A percentile compares a stretch with the other conserved stretches of the same genome.
Evolutionary conservation across 2,797 vertebrate genomes (phyloP).

Genomic region (Neostethus bicornis): DNA sequence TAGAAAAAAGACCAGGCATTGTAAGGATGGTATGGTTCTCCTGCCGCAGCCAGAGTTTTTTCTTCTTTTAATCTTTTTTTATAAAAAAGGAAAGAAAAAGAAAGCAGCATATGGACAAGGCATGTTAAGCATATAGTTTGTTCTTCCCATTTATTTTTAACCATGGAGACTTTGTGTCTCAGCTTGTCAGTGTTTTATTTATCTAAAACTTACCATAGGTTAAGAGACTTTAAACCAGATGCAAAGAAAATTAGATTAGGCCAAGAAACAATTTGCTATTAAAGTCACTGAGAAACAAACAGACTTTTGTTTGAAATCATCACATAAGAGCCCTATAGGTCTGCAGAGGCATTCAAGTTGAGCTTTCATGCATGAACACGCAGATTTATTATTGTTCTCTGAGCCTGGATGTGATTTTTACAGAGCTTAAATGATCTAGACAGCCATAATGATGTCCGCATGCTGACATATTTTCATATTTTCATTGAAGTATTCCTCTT

Average conservation of each 20-base stretch:
- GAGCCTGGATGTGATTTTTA: conserved; percentile 64
- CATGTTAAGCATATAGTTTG: conserved; percentile 42
- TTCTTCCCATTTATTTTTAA: conserved; percentile 20
- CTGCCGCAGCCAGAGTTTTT: conserved; percentile 38
- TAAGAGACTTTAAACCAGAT: conserved; percentile 42
- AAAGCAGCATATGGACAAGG: not conserved
- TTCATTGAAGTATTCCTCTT: conserved; percentile 56
- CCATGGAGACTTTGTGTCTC: conserved; percentile 37
- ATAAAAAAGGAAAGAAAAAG: conserved; percentile 43
- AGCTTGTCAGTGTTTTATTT: conserved; percentile 36
- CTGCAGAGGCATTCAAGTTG: conserved; percentile 40
- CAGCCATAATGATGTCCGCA: conserved; percentile 67
- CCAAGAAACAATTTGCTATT: conserved; percentile 48
- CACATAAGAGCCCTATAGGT: conserved; percentile 52
- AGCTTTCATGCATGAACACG: conserved; percentile 42
- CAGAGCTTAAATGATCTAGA: conserved; percentile 61
- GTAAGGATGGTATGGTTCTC: conserved; percentile 29
- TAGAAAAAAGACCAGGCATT: conserved; percentile 44
- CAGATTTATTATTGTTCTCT: conserved; percentile 54
- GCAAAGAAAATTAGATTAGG: conserved; percentile 57
- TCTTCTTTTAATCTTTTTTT: too few relatives aligned
- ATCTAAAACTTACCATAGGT: conserved; percentile 26
- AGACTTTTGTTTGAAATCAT: conserved; percentile 64
- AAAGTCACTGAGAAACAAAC: conserved; percentile 49
- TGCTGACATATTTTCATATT: conserved; percentile 70